Base-by-base conservation (phyloP, 1,140 invertebrate species). In the Pseudomyrmex gracilis region DNA sequence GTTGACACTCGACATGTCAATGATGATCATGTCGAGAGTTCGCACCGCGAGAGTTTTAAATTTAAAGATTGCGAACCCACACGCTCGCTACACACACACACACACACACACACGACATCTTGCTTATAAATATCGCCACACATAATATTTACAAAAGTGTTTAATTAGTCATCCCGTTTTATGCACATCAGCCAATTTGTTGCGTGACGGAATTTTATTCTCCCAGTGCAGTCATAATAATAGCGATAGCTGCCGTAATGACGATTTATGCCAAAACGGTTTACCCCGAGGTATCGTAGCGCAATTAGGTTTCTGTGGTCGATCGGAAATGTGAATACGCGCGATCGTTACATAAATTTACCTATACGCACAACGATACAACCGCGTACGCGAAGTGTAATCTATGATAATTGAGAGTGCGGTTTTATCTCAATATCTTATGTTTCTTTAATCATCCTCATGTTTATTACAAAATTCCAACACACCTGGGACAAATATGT, bases 1-100 rank as follows among this genome's bases (percentile, higher is more conserved):
- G 34, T 47, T 45, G 84, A 13, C 53, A 63, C 57, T 83, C 84
- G 70, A 73, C 63, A 61, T 71, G 78, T 87, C 85, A 64, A 70
- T 82, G 70, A 70, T 82, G 84, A 85, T 87, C 74, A 73, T n/a
- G 84, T 68, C 68, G 49, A 82, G 86, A 86, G 63, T 82, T 87
- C n/a, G 1, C 68, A 51, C n/a, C 68, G 22, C 45, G 15, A 17
- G 58, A 34, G 5, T 34, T 34, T 34, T 70, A 24, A 47, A 73
- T 73, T 49, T 82, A 47, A 51, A 82, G 77, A 80, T 80, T 22
- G 73, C 66, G 51, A 8, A 77, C 67, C 55, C 55, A 76, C 34
- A 13, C 24, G 47, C n/a, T 12, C 24, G n/a, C 53, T 73, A 57
- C 1, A 34, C 3, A 20, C 17, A 22, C 20, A 22, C 10, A n/a